Base-by-base conservation (phyloP, 2,888 invertebrate genomes). In the Tiliacea aurago region DNA sequence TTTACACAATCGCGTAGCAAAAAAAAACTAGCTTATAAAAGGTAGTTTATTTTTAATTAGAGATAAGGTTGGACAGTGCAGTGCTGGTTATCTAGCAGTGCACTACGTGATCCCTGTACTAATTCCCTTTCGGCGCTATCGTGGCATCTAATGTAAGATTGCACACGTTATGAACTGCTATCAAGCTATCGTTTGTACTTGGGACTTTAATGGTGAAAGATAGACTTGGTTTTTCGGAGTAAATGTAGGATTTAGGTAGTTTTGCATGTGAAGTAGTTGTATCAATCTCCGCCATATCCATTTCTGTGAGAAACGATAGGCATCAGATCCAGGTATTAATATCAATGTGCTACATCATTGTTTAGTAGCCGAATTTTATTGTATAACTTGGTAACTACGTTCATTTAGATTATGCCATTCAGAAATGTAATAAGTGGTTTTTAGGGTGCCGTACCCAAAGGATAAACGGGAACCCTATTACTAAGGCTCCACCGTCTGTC, bases 11-110 rank as follows among this genome's bases (percentile, higher is more conserved):
- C 6, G 18, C 10, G 4, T 3, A 15, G 6, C 9, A 33, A 59
- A 66, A 70, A 79, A 81, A 59, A 68, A 45, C 62, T 59, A 79
- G 47, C 28, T 69, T 79, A 85, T 86, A 87, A 85, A 85, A 78
- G 80, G 71, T 83, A 88, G 88, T 91, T 89, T 88, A 88, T 88
- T 91, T 90, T 90, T 91, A 91, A 92, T 92, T 90, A 90, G 85
- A 81, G 85, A 88, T 85, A 87, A 74, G 78, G 83, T 84, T 83
- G 87, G 88, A 89, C 89, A 89, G 84, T 89, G 90, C 89, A 87
- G 80, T 76, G 56, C 63, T 80, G 70, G 82, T 86, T 86, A 86
- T 86, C 87, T 84, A 37, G 67, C 68, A 63, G 53, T 58, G 20
- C 49, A 41, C 70, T 80, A 91, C 91, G 91, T 91, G 91, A 91